Evolutionary conservation across 2,797 vertebrate genomes (phyloP).

Genomic region (Delichon dasypus): DNA sequence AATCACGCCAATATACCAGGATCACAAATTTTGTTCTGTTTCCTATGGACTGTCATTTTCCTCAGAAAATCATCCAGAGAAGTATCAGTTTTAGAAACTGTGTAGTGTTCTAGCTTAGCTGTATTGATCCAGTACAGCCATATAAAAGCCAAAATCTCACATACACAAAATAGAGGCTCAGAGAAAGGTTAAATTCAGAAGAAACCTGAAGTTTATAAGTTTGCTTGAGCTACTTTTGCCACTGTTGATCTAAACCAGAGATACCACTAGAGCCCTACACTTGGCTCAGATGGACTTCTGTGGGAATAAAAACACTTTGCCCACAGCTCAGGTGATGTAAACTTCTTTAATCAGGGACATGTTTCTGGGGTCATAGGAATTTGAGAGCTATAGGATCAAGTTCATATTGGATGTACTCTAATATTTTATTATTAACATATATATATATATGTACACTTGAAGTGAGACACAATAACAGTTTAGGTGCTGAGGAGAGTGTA

Average conservation of each 20-base stretch:
- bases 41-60: background rate
- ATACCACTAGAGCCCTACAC: background rate
- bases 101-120: background rate
- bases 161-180: background rate
- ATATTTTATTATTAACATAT: slow-evolving; percentile 2
- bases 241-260: background rate
- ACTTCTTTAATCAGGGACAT: fast-evolving
- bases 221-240: background rate
- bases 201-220: background rate
- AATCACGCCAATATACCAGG: background rate
- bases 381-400: background rate
- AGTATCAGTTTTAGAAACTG: background rate
- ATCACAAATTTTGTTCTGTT: background rate
- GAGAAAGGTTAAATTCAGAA: background rate
- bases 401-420: background rate
- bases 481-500: background rate
- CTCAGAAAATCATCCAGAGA: background rate
- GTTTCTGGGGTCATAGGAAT: background rate
- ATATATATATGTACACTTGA: background rate
- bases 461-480: slow-evolving; percentile 14
- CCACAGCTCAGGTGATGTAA: background rate
- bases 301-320: background rate
- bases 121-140: background rate
- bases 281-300: fast-evolving
- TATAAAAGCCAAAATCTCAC: background rate